Percentiles rank a stretch among this genome's conserved stretches.
phyloP scores from a whole-genome alignment of 2,888 invertebrate species.

The Myopa tessellatipennis region DNA sequence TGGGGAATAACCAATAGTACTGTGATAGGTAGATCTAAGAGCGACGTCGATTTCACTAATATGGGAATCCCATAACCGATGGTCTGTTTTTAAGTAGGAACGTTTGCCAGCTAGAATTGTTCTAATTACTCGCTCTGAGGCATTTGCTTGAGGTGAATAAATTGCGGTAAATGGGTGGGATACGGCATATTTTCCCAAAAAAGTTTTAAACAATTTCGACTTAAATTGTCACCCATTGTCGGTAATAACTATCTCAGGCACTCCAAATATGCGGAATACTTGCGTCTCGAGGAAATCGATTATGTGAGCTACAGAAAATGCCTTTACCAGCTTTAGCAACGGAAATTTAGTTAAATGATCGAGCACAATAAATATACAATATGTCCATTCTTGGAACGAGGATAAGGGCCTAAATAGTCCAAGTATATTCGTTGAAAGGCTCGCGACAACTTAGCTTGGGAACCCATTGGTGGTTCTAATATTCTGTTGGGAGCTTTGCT shows the following conservation, averaged over 20 bases:
- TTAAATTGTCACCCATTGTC: slow-evolving; percentile 38
- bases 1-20: slow-evolving; percentile 8
- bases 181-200: slow-evolving; percentile 14
- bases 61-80: neutral
- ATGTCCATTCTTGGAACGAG: slow-evolving; percentile 36
- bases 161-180: slow-evolving; percentile 18
- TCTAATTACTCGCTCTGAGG: slow-evolving; percentile 20
- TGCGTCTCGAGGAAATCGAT: neutral
- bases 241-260: slow-evolving; percentile 39
- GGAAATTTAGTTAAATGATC: slow-evolving; percentile 13
- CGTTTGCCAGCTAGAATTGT: slow-evolving; percentile 8
- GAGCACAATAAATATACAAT: slow-evolving; percentile 39
- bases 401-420: slow-evolving; percentile 42
- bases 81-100: slow-evolving; percentile 4
- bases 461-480: slow-evolving; percentile 23
- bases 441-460: slow-evolving; percentile 27
- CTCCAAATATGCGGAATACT: slow-evolving; percentile 7
- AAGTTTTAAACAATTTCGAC: neutral
- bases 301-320: neutral
- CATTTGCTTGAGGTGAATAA: slow-evolving; percentile 21
- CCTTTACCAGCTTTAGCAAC: neutral
- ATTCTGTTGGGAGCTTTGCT: slow-evolving; percentile 1
- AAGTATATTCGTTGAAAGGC: neutral
- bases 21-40: neutral
- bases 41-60: slow-evolving; percentile 2